Percentiles rank a stretch among this genome's conserved stretches.
These are phyloP conservation scores for Mungos mungo DNA, from an alignment of 2,113 vertebrate species.

Conservation along the genomic window DNA sequence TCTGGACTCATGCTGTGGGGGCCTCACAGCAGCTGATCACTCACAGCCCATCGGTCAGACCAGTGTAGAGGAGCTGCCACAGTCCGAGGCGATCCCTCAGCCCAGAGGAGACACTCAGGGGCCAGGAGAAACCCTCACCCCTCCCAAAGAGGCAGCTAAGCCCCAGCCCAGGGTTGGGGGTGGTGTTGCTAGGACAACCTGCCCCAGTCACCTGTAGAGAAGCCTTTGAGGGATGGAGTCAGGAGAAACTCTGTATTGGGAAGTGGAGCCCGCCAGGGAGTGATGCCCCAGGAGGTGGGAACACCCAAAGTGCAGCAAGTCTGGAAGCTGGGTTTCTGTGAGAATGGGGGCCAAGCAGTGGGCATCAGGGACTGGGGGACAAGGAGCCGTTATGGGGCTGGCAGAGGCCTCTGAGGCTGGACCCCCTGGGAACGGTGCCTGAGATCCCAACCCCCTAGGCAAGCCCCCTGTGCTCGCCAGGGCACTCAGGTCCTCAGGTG, in stretches of 20 bases:
- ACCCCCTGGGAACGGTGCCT: not conserved
- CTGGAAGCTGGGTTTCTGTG: not conserved
- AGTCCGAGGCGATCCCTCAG: not conserved
- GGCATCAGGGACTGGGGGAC: not conserved
- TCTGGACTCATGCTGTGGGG: not conserved
- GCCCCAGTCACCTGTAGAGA: not conserved
- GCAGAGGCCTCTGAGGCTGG: not conserved
- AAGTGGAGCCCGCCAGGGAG: not conserved
- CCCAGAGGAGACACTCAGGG: not conserved
- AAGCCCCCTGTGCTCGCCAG: not conserved
- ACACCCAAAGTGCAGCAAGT: not conserved
- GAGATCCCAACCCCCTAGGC: not conserved
- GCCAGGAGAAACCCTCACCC: not conserved
- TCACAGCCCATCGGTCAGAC: conserved; percentile 78
- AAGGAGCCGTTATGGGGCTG: not conserved
- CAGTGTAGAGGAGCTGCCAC: conserved; percentile 72
- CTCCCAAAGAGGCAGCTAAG: not conserved
- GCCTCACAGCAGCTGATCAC: conserved; percentile 67
- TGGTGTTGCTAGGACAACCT: not conserved
- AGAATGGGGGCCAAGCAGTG: not conserved
- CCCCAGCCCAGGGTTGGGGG: not conserved
- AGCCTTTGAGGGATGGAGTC: not conserved
- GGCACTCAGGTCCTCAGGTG: not conserved
- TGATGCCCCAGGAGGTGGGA: not conserved
- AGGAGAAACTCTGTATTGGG: not conserved